phyloP scores from a whole-genome alignment of 2,797 vertebrate species.

The Protosalanx chinensis region DNA sequence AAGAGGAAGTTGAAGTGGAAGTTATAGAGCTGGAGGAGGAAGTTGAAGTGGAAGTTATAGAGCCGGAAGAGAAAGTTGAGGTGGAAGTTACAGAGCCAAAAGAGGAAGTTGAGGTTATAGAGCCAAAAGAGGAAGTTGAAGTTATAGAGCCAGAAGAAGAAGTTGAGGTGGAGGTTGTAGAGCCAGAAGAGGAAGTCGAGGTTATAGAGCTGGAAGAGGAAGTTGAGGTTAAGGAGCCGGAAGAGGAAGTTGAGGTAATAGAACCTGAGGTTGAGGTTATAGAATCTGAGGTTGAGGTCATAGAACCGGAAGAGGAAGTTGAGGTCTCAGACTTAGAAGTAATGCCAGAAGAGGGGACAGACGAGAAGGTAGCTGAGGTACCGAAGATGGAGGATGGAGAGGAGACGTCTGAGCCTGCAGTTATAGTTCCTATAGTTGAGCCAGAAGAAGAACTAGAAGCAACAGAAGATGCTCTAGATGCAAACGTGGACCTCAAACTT shows the following conservation, averaged over 20 bases:
- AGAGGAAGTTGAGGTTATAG: not conserved
- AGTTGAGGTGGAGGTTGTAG: not conserved
- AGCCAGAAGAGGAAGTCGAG: not conserved
- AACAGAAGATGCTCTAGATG: slow-evolving; percentile 4
- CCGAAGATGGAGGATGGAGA: slow-evolving; percentile 6
- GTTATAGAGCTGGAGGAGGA: not conserved
- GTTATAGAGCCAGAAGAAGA: not conserved
- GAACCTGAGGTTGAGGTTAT: not conserved
- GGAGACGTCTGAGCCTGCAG: not conserved
- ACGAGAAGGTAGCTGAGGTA: slow-evolving; percentile 3
- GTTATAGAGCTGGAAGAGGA: slow-evolving; percentile 1
- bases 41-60: not conserved
- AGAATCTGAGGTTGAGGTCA: not conserved
- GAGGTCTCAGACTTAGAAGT: not conserved
- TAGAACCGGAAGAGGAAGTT: not conserved
- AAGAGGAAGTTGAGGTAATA: not conserved
- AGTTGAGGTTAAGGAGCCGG: not conserved
- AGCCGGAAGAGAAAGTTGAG: not conserved
- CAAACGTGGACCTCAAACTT: not conserved
- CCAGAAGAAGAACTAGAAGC: slow-evolving; percentile 18
- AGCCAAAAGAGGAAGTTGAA: not conserved
- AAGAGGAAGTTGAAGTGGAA: not conserved
- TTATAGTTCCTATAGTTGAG: not conserved
- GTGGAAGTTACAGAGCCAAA: not conserved
- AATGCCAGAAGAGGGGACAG: slow-evolving; percentile 1